Evolutionary conservation across 2,113 vertebrate genomes (phyloP).

Genomic region (Myiopsitta monachus): DNA sequence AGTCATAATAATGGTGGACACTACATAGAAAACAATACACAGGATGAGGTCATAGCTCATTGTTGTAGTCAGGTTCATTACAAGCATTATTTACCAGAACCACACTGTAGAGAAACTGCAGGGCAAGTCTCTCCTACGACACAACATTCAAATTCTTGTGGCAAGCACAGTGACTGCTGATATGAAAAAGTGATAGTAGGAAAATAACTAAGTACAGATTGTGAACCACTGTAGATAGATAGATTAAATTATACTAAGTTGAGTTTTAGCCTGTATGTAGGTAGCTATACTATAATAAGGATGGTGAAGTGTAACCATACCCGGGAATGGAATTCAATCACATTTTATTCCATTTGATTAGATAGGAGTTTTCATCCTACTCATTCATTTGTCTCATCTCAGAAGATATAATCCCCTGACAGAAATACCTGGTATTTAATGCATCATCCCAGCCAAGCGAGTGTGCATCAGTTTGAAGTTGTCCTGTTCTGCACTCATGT

Average conservation of each 20-base stretch:
- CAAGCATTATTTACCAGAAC: background rate
- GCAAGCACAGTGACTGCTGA: background rate
- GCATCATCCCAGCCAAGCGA: background rate
- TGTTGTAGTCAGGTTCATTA: background rate
- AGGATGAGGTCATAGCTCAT: background rate
- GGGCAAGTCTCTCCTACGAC: background rate
- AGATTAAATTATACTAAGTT: background rate
- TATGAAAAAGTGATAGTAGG: background rate
- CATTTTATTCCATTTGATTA: conserved; percentile 8
- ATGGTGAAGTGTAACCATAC: background rate
- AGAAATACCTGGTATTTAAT: background rate
- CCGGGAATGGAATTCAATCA: background rate
- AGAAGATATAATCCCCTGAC: background rate
- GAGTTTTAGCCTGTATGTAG: background rate
- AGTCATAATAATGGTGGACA: background rate
- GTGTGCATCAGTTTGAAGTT: background rate
- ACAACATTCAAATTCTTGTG: background rate
- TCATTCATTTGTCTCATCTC: conserved; percentile 10
- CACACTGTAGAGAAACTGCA: background rate
- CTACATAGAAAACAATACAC: background rate
- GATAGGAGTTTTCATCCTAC: background rate
- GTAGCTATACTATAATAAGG: background rate
- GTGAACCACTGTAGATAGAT: background rate
- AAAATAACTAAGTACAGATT: background rate
- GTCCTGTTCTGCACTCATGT: background rate